phyloP scores from a whole-genome alignment of 2,797 vertebrate genomes.

The Steatocranus sp. region DNA sequence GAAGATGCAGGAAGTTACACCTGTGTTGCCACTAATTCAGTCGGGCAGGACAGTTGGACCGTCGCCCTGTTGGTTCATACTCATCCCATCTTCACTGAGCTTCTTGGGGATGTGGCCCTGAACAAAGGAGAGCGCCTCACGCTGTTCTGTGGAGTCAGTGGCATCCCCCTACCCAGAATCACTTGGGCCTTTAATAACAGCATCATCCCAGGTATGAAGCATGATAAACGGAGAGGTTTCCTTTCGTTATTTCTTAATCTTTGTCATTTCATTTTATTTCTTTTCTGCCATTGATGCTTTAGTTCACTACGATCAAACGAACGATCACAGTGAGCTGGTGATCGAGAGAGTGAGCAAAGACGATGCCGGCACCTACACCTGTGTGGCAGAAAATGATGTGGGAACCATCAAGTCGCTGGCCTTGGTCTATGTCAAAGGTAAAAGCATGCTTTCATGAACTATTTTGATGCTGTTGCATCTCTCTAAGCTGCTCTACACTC shows the following conservation, averaged over 20 bases:
- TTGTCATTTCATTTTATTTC: background rate
- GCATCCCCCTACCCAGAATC: slow-evolving; percentile 84
- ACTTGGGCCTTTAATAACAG: slow-evolving; percentile 96
- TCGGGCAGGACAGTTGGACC: slow-evolving; percentile 82
- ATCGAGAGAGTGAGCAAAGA: slow-evolving; percentile 88
- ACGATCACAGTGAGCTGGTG: slow-evolving; percentile 86
- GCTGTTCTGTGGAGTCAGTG: slow-evolving; percentile 82
- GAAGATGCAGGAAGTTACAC: slow-evolving; percentile 87
- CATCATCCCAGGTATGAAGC: slow-evolving; percentile 82
- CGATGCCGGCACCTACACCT: slow-evolving; percentile 90
- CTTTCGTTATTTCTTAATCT: background rate
- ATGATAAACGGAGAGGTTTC: background rate
- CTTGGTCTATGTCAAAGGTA: slow-evolving; percentile 94
- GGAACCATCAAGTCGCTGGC: slow-evolving; percentile 89
- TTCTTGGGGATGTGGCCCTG: slow-evolving; percentile 84
- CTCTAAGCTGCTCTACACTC: background rate
- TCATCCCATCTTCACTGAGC: slow-evolving; percentile 86
- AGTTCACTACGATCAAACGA: slow-evolving; percentile 82
- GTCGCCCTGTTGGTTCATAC: slow-evolving; percentile 80
- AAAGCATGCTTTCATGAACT: background rate
- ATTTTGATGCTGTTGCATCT: background rate
- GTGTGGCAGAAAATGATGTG: slow-evolving; percentile 86
- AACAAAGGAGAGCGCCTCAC: slow-evolving; percentile 89
- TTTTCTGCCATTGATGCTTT: background rate
- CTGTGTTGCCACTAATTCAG: slow-evolving; percentile 84